Evolutionary conservation across 1,140 invertebrate species (phyloP).

Genomic region (Ctenoplectra terminalis): DNA sequence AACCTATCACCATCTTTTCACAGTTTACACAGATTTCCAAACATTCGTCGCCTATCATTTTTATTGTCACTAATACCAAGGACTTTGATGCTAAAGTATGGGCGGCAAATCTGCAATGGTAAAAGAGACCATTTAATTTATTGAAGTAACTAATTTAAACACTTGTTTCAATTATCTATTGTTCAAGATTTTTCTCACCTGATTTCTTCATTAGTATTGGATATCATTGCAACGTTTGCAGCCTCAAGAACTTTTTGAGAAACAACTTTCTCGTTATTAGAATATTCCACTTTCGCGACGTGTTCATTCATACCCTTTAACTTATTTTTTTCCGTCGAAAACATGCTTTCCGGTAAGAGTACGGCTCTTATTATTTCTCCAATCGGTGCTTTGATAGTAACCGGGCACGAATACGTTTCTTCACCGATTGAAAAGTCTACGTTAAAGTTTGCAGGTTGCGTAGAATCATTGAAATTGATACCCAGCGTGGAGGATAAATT

Average conservation of each 20-base stretch:
- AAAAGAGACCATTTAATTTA: conserved; percentile 3
- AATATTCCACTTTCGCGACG: conserved; percentile 81
- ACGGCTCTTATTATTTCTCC: conserved; percentile 95
- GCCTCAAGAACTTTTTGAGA: conserved; percentile 87
- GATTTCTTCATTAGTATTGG: conserved; percentile 84
- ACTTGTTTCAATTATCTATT: too few relatives aligned
- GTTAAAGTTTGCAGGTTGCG: conserved; percentile 92
- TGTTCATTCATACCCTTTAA: conserved; percentile 96
- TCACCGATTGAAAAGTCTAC: conserved; percentile 86
- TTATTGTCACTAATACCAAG: conserved; percentile 91
- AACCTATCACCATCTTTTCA: conserved; percentile 98
- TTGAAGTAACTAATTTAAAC: too few relatives aligned
- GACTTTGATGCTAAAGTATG: conserved; percentile 92
- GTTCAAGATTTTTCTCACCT: conserved; percentile 84
- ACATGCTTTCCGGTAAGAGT: conserved; percentile 89
- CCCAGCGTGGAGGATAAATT: conserved; percentile 88
- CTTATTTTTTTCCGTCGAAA: conserved; percentile 90
- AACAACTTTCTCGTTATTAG: conserved; percentile 82
- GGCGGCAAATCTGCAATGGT: conserved; percentile 91
- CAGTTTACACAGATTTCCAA: conserved; percentile 92
- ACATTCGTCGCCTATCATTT: conserved; percentile 82
- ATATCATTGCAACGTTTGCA: conserved; percentile 91
- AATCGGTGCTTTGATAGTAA: conserved; percentile 91
- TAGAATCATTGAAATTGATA: conserved; percentile 97
- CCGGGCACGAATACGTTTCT: conserved; percentile 70